phyloP scores from a whole-genome alignment of 2,797 vertebrate genomes.

The Channa striata region DNA sequence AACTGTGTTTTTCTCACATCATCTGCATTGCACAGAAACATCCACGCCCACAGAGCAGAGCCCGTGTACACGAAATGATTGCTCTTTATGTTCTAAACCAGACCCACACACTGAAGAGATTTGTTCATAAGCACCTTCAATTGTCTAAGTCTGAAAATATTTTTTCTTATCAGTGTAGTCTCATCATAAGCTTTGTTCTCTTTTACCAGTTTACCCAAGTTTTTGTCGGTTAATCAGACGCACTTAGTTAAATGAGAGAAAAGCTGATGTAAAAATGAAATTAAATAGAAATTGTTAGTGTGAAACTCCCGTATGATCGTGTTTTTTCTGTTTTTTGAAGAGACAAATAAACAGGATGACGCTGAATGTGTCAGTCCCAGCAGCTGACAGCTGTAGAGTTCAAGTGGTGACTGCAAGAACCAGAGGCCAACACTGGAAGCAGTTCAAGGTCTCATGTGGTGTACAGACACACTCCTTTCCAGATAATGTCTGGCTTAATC shows the following conservation, averaged over 20 bases:
- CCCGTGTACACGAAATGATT: slow-evolving; percentile 33
- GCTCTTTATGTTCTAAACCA: slow-evolving; percentile 30
- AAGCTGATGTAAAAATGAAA: background rate
- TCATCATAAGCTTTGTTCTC: background rate
- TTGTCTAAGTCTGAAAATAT: too few species aligned
- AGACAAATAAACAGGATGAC: slow-evolving; percentile 21
- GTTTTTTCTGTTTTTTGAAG: background rate
- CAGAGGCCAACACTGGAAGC: slow-evolving; percentile 40
- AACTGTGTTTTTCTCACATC: slow-evolving; percentile 9
- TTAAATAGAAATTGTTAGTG: background rate
- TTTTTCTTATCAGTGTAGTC: background rate
- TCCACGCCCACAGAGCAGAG: slow-evolving; percentile 3
- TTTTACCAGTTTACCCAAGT: background rate
- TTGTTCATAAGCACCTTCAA: too few species aligned
- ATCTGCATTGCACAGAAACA: slow-evolving; percentile 26
- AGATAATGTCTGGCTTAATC: background rate
- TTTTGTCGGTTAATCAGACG: background rate
- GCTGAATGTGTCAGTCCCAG: slow-evolving; percentile 33
- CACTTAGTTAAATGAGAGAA: background rate
- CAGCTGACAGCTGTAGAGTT: slow-evolving; percentile 67
- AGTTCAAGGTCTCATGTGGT: slow-evolving; percentile 31
- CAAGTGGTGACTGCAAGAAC: slow-evolving; percentile 28
- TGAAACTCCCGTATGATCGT: background rate
- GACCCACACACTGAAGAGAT: background rate
- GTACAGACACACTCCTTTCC: background rate